Evolutionary conservation across 2,888 invertebrate species (phyloP).

Genomic region (Acanthosoma haemorrhoidale): DNA sequence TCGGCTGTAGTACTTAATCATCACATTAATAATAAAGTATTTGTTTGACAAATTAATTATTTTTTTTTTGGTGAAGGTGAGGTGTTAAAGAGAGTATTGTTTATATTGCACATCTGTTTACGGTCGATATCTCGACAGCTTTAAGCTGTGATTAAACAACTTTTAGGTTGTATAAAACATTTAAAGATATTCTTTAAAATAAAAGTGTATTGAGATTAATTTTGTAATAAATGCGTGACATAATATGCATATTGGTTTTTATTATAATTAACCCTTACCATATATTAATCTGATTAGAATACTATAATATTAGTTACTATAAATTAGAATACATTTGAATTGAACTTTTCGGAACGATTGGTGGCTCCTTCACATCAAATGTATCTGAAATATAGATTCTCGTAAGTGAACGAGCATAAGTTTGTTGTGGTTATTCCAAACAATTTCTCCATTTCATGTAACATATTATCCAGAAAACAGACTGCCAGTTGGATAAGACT

Average conservation of each 20-base stretch:
- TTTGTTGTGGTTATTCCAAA: too few species aligned
- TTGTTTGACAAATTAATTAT: background rate
- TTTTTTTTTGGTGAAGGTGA: conserved; percentile 4
- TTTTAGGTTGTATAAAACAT: background rate
- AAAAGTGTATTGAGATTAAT: background rate
- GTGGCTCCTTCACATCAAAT: too few species aligned
- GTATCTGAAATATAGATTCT: too few species aligned
- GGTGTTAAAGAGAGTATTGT: background rate
- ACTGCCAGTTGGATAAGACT: too few species aligned
- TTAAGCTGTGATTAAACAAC: background rate
- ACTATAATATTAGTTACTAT: too few species aligned
- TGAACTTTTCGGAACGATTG: too few species aligned
- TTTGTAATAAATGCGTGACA: background rate
- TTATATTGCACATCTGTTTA: background rate
- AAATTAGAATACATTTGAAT: too few species aligned
- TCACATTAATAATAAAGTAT: background rate
- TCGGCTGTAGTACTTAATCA: background rate
- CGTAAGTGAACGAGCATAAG: too few species aligned
- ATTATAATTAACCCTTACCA: too few species aligned
- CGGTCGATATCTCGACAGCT: background rate
- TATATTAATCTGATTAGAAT: too few species aligned
- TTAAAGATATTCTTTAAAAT: background rate
- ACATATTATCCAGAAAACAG: too few species aligned
- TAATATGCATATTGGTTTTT: background rate
- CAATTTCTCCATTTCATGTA: too few species aligned